Base-by-base conservation (phyloP, 2,888 invertebrate species). In the Octonoba sinensis region DNA sequence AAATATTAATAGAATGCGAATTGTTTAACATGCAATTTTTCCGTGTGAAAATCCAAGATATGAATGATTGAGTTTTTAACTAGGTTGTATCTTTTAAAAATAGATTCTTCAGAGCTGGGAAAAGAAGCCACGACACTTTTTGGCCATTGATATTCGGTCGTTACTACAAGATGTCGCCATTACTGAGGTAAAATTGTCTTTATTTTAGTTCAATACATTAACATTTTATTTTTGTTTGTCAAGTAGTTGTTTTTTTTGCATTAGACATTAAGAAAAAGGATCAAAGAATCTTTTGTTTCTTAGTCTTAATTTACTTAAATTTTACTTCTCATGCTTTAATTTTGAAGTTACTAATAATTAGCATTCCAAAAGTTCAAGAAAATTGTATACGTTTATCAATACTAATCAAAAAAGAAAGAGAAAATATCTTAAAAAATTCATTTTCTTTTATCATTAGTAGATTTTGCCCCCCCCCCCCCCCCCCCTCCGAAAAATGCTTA, bases 131-230 rank as follows among this genome's bases (percentile, higher is more conserved):
- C 87, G 90, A n/a, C 93, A 94, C 87, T 95, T 94, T 88, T 92
- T 94, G 46, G 91, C 92, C 84, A 88, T 97, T 83, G 96, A 97
- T 88, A 92, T 96, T 13, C 92, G 94, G 18, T 92, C 94, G 22
- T 89, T 97, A 85, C 91, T 97, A 72, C 96, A 97, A 89, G 93
- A 93, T 85, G 93, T 93, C 56, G 92, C 93, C 60, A 95, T 96
- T 83, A 90, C 92, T 36, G 95, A 96, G 87, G 89, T 89, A 60
- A 79, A 83, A 62, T 36, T 18, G 8, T n/a, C 20, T 54, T 82
- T 20, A 27, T 27, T 24, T n/a, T 18, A 65, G 8, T 70, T 56
- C 22, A 13, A 3, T 15, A 8, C 3, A 62, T 18, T 6, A 2
- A 3, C 60, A 24, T 24, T 24, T 15, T 22, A 49, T 54, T 12